Evolutionary conservation across 2,888 invertebrate species (phyloP).

Genomic region (Melanostoma scalare): DNA sequence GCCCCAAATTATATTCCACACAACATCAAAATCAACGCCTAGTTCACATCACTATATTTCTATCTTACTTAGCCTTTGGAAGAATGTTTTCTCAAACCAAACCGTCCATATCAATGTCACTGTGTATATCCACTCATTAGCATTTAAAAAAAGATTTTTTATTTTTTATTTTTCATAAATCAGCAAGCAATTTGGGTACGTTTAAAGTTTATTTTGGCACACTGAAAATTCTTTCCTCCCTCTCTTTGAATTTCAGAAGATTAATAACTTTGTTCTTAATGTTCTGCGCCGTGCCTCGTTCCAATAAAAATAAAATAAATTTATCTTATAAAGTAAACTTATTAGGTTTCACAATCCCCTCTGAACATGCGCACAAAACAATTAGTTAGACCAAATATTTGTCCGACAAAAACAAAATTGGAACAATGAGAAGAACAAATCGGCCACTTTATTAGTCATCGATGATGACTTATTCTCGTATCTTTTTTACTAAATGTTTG

Average conservation of each 20-base stretch:
- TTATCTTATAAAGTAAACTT: constrained; percentile 64
- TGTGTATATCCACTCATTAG: constrained; percentile 55
- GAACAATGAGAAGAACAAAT: constrained; percentile 13
- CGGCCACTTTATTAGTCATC: constrained; percentile 43
- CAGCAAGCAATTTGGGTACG: constrained; percentile 36
- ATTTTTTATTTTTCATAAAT: constrained; percentile 25
- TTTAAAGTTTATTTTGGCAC: constrained; percentile 37
- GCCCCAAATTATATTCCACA: no score
- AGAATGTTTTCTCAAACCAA: constrained; percentile 7
- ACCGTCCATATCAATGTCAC: constrained; percentile 54
- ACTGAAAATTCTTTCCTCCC: constrained; percentile 18
- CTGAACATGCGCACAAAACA: constrained; percentile 44
- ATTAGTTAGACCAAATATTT: constrained; percentile 3
- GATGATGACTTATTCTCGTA: constrained; percentile 46
- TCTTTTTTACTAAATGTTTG: constrained; percentile 41
- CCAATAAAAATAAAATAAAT: constrained; percentile 66
- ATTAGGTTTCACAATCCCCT: constrained; percentile 59
- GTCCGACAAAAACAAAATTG: constrained; percentile 39
- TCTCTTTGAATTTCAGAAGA: constrained; percentile 20
- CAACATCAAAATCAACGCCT: no score
- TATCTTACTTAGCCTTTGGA: background rate
- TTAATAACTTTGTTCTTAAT: constrained; percentile 20
- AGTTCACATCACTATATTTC: no score
- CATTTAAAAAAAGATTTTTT: constrained; percentile 47
- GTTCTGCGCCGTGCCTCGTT: constrained; percentile 42